phyloP scores from a whole-genome alignment of 2,113 vertebrate species.

The Chaetura pelagica region DNA sequence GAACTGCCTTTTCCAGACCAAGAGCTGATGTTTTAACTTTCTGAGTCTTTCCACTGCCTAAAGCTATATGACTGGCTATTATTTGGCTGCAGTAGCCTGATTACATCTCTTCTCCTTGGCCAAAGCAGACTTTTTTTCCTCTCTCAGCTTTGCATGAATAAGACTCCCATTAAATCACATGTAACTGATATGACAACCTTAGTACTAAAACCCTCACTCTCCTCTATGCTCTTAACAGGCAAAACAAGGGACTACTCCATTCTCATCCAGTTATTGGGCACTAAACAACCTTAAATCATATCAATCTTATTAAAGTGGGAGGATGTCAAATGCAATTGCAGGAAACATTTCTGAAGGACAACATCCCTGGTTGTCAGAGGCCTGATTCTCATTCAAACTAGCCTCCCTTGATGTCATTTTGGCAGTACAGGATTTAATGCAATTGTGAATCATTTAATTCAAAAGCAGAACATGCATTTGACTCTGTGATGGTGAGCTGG shows the following conservation, averaged over 20 bases:
- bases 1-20: neutral
- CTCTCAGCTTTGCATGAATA: neutral
- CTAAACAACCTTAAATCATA: neutral
- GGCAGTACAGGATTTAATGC: neutral
- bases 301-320: neutral
- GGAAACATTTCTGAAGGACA: neutral
- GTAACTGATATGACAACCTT: neutral
- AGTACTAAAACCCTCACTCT: neutral
- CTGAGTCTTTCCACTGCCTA: neutral
- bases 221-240: neutral
- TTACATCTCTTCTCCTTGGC: neutral
- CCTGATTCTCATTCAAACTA: neutral
- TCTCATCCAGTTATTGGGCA: neutral
- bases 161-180: neutral
- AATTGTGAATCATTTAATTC: neutral
- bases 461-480: neutral
- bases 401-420: neutral
- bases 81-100: neutral
- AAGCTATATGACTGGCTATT: neutral
- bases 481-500: neutral
- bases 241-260: neutral
- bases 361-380: neutral
- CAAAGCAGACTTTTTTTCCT: neutral
- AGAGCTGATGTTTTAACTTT: neutral
- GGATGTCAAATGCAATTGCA: constrained; percentile 15